These are phyloP conservation scores for Urocyon cinereoargenteus DNA, from an alignment of 2,797 vertebrate species.

Conservation along the genomic window DNA sequence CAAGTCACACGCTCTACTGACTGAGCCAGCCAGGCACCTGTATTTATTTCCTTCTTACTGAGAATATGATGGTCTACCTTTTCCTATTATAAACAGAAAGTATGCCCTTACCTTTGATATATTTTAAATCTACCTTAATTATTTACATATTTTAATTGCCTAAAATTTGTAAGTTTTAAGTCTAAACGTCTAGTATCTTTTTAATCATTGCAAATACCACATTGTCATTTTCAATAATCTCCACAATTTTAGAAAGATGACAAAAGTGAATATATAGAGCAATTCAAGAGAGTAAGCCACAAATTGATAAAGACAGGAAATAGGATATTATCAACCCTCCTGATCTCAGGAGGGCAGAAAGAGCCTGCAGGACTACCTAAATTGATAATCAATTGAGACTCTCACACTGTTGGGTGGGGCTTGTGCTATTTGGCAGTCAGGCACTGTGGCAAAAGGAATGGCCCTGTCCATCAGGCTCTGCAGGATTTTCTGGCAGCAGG, in stretches of 20 bases:
- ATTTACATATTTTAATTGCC: background rate
- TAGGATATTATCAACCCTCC: background rate
- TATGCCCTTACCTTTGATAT: background rate
- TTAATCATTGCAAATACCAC: background rate
- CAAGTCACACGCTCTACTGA: rapidly evolving
- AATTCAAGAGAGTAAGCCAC: background rate
- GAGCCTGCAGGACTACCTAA: too few species aligned
- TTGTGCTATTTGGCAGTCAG: rapidly evolving
- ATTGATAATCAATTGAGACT: background rate
- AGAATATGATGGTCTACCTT: background rate
- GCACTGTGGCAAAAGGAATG: rapidly evolving
- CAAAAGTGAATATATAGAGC: background rate
- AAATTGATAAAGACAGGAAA: background rate
- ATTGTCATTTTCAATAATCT: background rate
- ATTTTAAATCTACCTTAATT: slow-evolving; percentile 3
- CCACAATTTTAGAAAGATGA: background rate
- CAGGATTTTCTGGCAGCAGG: background rate
- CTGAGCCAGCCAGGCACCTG: background rate
- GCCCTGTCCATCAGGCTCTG: background rate
- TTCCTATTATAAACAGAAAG: background rate
- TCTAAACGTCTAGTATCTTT: background rate
- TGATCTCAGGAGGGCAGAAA: background rate
- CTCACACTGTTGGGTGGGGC: rapidly evolving
- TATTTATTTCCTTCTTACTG: background rate
- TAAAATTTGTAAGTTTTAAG: background rate